Evolutionary conservation across 1,140 invertebrate genomes (phyloP), one percentile per base, ranked within the genome.

Genomic region (Drosophila guanche): DNA sequence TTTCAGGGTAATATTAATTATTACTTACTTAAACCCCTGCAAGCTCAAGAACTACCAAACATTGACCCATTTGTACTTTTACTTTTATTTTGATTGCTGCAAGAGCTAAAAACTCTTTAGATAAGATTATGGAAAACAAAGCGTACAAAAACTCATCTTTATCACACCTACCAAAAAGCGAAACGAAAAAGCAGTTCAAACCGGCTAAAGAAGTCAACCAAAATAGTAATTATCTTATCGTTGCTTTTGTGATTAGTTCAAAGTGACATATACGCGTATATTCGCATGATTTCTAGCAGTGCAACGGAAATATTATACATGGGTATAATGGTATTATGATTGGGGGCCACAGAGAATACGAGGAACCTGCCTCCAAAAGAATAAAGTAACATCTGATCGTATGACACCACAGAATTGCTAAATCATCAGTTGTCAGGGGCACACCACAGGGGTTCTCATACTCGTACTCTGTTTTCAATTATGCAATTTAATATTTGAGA

Each of bases 401-500:
- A 37, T 37, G 33, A 12, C 47, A 59, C 14, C 22, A 10, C 3
- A 20, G 2, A 10, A 0, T 7, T 14, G 1, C 3, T 5, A 2
- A 7, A 10, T 8, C 10, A 16, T 20, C 22, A 23, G 60, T 45
- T 68, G 60, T 37, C 63, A 45, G 25, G 29, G 27, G 40, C 66
- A 25, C 22, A n/a, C 7, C 23, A 5, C 29, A n/a, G 65, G 53
- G 58, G 67, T 50, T 50, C 48, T 8, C 6, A 6, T 42, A 43
- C 8, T 23, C 23, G 12, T 14, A 42, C 6, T n/a, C 46, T 54
- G 65, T 27, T 47, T 14, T 56, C 10, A 37, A 45, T 66, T 66
- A 60, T 56, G 56, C 75, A 79, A 79, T 43, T 14, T 10, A 16
- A 23, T 22, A n/a, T 46, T 51, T 47, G 12, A 46, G 6, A 10